Evolutionary conservation across 2,888 invertebrate genomes (phyloP), one percentile per base, ranked within the genome.

Genomic region (Thyatira batis): DNA sequence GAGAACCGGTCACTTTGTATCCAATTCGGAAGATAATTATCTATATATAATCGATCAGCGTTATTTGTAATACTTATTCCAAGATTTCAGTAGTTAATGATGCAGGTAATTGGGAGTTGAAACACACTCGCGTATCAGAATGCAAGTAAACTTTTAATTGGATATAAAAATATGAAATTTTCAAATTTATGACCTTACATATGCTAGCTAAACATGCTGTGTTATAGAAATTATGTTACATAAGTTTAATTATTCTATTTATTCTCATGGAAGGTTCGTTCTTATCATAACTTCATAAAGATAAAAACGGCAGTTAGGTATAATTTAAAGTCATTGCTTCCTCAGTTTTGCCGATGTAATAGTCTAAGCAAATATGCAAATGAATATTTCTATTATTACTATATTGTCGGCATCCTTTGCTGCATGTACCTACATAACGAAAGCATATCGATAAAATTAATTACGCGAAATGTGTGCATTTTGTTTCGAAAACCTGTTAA

Each of bases 1-100:
- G 57, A 63, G 69, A 69, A 67, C 69, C 39, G 39, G 17, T 13
- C 33, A 33, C 33, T 13, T 3, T 33, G 25, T 45, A 45, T 45
- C n/a, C n/a, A 45, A 5, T 11, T 33, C 5, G 11, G 0, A 13
- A 33, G 9, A 33, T 33, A 33, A 33, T 33, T 33, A 33, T 33
- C 33, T 33, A 3, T 23, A 4, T 23, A n/a, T 33, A 33, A 11
- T 33, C 33, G 33, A 33, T 33, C 33, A 30, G n/a, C 23, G 30
- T 11, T 30, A 30, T 30, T 30, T 30, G 23, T n/a, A n/a, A 30
- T 30, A 33, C 33, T 33, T 33, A 33, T 39, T 17, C 17, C 13
- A 39, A 17, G 17, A 17, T 39, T 39, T 17, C 6, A 39, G 17
- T 2, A 39, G 8, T 39, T 39, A 8, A 17, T 39, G 13, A 17